Base-by-base conservation (phyloP, 2,888 invertebrate species). In the Hydrotaea cyrtoneurina region DNA sequence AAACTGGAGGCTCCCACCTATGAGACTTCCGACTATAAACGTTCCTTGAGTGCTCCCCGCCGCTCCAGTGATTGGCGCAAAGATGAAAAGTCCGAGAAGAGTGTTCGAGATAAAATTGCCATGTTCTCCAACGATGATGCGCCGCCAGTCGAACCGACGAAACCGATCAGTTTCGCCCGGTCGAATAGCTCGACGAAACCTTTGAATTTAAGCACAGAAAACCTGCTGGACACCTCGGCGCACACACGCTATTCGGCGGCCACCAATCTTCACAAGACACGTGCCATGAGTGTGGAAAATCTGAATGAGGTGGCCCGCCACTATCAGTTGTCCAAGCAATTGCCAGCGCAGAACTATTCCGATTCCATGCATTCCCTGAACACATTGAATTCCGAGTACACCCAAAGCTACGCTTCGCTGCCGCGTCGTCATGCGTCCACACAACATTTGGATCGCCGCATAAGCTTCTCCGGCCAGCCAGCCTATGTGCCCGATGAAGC, bases 91-190 rank as follows among this genome's bases (percentile, higher is more conserved):
- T 96, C 96, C 86, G 96, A 96, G 92, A 95, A 95, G 87, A 96
- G 96, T 89, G 96, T 97, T 78, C 95, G 95, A 89, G 97, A 97
- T 90, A 97, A 97, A 93, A 97, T 97, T 88, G 97, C 97, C 80
- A 96, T 97, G 96, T 97, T 97, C 92, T 96, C 96, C 62, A 94
- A 93, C 87, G 92, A 92, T 84, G 92, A 91, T 75, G 19, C 64
- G 10, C 36, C 72, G 5, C 11, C 79, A 1, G 5, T n/a, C 1
- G 82, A 82, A 74, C 31, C 86, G 15, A 15, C 57, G 10, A 53
- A 79, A n/a, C 87, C 85, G 1, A 43, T 87, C 2, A 86, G 78
- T 36, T 88, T 88, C 69, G 78, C 87, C 21, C 86, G 89, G 36
- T 79, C 82, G 13, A 87, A 86, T 46, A 87, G 85, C 66, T 81